Evolutionary conservation across 2,113 vertebrate species (phyloP).

Genomic region (Platysteira castanea): DNA sequence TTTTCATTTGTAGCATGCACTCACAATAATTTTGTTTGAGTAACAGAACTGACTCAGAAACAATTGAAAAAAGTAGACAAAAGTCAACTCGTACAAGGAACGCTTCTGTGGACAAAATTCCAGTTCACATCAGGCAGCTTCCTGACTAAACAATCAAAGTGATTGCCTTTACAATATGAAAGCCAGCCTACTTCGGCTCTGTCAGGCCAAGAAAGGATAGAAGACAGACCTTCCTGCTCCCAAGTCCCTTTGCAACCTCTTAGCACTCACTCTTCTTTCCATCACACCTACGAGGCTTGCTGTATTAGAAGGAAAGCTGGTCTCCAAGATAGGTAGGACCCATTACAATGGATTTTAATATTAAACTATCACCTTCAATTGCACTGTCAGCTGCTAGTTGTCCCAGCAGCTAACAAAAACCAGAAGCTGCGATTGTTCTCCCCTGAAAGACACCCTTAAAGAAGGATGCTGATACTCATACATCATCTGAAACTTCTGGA

Average conservation of each 20-base stretch:
- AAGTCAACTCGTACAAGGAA: not conserved
- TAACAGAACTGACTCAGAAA: not conserved
- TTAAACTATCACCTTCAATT: not conserved
- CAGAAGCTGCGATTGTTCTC: not conserved
- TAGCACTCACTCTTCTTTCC: not conserved
- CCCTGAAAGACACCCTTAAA: not conserved
- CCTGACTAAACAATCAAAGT: not conserved
- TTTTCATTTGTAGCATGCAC: not conserved
- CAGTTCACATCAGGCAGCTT: not conserved
- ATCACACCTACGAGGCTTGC: not conserved
- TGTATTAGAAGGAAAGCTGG: not conserved
- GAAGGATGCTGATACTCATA: not conserved
- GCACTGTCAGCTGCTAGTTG: not conserved
- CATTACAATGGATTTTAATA: not conserved
- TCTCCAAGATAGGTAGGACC: not conserved
- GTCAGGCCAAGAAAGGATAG: not conserved
- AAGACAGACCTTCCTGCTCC: not conserved
- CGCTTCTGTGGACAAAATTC: not conserved
- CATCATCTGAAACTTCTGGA: not conserved
- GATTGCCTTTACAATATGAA: not conserved
- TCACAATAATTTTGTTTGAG: not conserved
- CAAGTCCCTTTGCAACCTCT: not conserved
- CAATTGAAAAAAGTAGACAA: not conserved
- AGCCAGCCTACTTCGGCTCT: not conserved
- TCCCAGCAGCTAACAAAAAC: not conserved